A percentile compares a stretch with the other conserved stretches of the same genome.
Evolutionary conservation across 2,113 vertebrate species (phyloP).

Genomic region (Irena cyanogastra): DNA sequence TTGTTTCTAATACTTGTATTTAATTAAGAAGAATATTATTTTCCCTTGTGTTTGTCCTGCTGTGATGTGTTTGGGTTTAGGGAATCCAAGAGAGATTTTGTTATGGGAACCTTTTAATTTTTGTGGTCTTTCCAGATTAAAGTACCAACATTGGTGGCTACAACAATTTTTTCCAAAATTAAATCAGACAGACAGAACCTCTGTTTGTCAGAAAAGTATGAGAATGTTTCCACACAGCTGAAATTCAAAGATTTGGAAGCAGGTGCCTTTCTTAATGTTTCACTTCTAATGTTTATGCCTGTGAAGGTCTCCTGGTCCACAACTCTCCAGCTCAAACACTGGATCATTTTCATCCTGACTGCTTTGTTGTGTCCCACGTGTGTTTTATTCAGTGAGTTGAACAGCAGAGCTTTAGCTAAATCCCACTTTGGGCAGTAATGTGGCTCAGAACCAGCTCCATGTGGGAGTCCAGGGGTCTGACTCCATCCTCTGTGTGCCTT

Average conservation of each 20-base stretch:
- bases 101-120: neutral
- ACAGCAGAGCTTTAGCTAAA: neutral
- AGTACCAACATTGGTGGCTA: neutral
- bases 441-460: neutral
- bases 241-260: neutral
- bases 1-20: neutral
- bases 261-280: neutral
- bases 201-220: neutral
- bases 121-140: neutral
- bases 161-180: neutral
- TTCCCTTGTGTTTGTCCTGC: neutral
- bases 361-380: neutral
- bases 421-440: neutral
- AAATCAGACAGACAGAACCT: neutral
- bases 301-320: neutral
- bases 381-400: neutral
- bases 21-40: neutral
- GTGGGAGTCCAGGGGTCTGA: neutral
- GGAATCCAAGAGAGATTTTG: neutral
- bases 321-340: neutral
- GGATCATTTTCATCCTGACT: neutral
- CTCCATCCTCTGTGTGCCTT: neutral
- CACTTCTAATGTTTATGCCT: neutral
- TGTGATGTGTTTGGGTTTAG: neutral
- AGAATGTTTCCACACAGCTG: neutral